Evolutionary conservation across 2,113 vertebrate species (phyloP), one percentile per base, ranked within the genome.

Genomic region (Paramormyrops kingsleyae): DNA sequence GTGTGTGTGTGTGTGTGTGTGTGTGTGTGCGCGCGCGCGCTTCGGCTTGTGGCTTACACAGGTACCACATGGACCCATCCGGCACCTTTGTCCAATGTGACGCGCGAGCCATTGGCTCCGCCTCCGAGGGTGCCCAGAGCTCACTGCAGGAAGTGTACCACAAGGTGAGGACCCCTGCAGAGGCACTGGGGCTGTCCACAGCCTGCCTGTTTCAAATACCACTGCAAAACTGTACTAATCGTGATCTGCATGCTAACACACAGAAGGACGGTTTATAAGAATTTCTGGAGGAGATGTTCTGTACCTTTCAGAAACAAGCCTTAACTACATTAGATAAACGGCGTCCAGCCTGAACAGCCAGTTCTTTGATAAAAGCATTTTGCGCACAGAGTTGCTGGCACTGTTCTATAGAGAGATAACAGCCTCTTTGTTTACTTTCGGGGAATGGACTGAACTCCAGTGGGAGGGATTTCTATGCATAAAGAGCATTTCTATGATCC

Each of bases 31-130:
- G 62, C 12, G 17, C 2, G 12, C 12, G 1, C 0, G 77, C 44
- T 31, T n/a, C 5, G 66, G 2, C 42, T 53, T 0, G 42, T 46
- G 12, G 4, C 44, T 31, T 90, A 24, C 91, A 0, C 93, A 99
- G 99, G 91, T 99, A 99, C 93, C 99, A 99, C 94, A 99, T 99
- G 99, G 99, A 99, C 91, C 99, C 99, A 0, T 99, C 99, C 6
- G 99, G 99, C 87, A 99, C 99, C 0, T 99, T 99, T 89, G 98
- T 99, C 87, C 98, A 99, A 93, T 99, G 99, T n/a, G 98, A 99
- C 42, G 99, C 99, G 90, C 96, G 97, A 91, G 99, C 99, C 6
- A 99, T 99, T 6, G 99, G 99, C 91, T 99, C 99, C 2, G 99
- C 99, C 35, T 99, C 99, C 0, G 99, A 99, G 92, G 98, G 98